These are phyloP conservation scores for Piezodorus guildinii DNA, from an alignment of 1,140 invertebrate species.

Conservation along the genomic window DNA sequence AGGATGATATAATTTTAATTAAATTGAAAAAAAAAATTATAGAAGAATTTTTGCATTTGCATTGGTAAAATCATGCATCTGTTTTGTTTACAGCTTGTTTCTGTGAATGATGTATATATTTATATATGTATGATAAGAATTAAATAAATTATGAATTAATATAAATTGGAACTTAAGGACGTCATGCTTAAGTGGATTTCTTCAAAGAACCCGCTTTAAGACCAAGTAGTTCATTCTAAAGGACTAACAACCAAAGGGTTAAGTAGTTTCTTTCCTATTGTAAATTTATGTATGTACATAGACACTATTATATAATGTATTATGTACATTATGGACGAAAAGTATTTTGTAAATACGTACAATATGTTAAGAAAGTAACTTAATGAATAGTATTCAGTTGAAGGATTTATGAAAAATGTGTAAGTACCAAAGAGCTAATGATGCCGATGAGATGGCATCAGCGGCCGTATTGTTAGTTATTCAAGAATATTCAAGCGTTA, in stretches of 20 bases:
- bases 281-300: slow-evolving; percentile 4
- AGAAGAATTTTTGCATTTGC: not conserved
- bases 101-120: slow-evolving; percentile 2
- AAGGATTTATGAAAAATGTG: not conserved
- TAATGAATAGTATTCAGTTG: not conserved
- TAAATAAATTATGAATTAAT: not conserved
- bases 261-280: slow-evolving; percentile 10
- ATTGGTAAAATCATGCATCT: not conserved
- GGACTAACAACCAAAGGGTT: slow-evolving; percentile 11
- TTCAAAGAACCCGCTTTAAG: not conserved
- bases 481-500: not conserved
- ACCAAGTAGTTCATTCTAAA: slow-evolving; percentile 7
- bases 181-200: slow-evolving; percentile 4
- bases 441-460: not conserved
- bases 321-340: not conserved
- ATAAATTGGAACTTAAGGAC: slow-evolving; percentile 14
- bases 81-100: not conserved
- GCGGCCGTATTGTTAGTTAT: slow-evolving; percentile 5
- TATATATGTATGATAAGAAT: not conserved
- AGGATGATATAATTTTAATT: no score
- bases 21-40: no score
- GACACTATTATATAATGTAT: not conserved
- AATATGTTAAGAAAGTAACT: not conserved
- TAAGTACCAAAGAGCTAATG: slow-evolving; percentile 21
- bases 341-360: slow-evolving; percentile 8